phyloP scores from a whole-genome alignment of 1,140 invertebrate genomes.

The Copidosoma floridanum region DNA sequence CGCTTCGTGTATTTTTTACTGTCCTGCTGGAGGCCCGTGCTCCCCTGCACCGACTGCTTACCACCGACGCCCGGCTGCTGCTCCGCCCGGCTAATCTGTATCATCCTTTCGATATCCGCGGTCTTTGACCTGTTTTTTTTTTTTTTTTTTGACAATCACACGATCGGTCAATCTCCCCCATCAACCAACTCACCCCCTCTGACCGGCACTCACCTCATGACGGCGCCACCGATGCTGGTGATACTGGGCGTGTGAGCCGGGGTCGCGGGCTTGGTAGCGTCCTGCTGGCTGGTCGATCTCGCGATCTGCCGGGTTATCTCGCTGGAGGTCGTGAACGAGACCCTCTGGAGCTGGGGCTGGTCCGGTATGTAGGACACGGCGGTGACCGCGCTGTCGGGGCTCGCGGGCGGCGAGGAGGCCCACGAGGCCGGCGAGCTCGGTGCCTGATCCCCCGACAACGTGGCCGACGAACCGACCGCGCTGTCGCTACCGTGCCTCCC shows the following conservation, averaged over 20 bases:
- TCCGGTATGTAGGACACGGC: slow-evolving; percentile 61
- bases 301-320: slow-evolving; percentile 58
- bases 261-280: slow-evolving; percentile 40
- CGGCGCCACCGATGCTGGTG: slow-evolving; percentile 66
- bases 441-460: slow-evolving; percentile 55
- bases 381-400: slow-evolving; percentile 57
- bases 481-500: slow-evolving; percentile 57
- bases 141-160: too few relatives aligned
- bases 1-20: slow-evolving; percentile 64
- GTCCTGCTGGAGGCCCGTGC: slow-evolving; percentile 48
- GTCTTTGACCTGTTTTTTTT: slow-evolving; percentile 66
- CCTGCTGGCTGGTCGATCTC: slow-evolving; percentile 47
- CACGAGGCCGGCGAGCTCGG: slow-evolving; percentile 62
- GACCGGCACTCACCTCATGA: slow-evolving; percentile 59
- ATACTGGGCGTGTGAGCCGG: slow-evolving; percentile 60
- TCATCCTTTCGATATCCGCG: slow-evolving; percentile 66
- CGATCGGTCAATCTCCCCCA: too few relatives aligned
- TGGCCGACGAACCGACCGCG: slow-evolving; percentile 63
- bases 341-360: slow-evolving; percentile 42
- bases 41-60: slow-evolving; percentile 33
- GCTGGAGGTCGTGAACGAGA: slow-evolving; percentile 60
- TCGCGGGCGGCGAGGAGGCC: slow-evolving; percentile 62
- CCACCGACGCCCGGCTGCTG: neutral
- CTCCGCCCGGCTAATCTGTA: slow-evolving; percentile 48
- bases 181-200: slow-evolving; percentile 67